A percentile compares a stretch with the other conserved stretches of the same genome.
These are phyloP conservation scores for Euura saliciscinereae DNA, from an alignment of 1,140 invertebrate genomes.

Conservation along the genomic window DNA sequence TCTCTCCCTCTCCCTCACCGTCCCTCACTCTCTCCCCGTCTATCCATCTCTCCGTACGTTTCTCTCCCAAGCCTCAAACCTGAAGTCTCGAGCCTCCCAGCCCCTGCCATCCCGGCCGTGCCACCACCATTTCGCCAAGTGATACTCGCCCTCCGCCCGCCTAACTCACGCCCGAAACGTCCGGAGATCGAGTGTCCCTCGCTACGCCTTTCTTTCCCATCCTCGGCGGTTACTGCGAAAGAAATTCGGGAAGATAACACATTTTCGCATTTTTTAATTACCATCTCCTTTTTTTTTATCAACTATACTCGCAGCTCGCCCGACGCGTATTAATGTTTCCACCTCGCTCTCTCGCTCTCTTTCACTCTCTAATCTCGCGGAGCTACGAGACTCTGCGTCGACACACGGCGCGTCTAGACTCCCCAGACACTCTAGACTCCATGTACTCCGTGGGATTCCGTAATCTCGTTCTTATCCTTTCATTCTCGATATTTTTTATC, in stretches of 20 bases:
- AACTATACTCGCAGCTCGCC: too few species aligned
- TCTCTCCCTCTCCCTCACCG: background rate
- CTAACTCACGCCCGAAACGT: background rate
- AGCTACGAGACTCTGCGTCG: too few species aligned
- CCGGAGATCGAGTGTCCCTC: background rate
- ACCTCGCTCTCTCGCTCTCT: too few species aligned
- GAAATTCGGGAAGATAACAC: background rate
- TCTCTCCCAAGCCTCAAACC: conserved; percentile 3
- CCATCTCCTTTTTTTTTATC: background rate
- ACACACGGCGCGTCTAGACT: too few species aligned
- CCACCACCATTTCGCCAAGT: background rate
- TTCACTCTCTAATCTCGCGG: too few species aligned
- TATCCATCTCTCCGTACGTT: background rate
- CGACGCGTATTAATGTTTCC: too few species aligned
- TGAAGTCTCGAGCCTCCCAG: conserved; percentile 16
- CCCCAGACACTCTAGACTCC: too few species aligned
- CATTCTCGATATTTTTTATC: too few species aligned
- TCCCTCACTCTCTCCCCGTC: conserved; percentile 13
- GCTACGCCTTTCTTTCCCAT: background rate
- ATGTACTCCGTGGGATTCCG: too few species aligned
- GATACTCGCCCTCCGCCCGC: background rate
- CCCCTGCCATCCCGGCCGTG: background rate
- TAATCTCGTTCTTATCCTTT: too few species aligned
- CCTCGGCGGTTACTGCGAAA: background rate
- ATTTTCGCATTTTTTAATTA: background rate